Base-by-base conservation (phyloP, 2,888 invertebrate genomes). In the Ophion ellenae region DNA sequence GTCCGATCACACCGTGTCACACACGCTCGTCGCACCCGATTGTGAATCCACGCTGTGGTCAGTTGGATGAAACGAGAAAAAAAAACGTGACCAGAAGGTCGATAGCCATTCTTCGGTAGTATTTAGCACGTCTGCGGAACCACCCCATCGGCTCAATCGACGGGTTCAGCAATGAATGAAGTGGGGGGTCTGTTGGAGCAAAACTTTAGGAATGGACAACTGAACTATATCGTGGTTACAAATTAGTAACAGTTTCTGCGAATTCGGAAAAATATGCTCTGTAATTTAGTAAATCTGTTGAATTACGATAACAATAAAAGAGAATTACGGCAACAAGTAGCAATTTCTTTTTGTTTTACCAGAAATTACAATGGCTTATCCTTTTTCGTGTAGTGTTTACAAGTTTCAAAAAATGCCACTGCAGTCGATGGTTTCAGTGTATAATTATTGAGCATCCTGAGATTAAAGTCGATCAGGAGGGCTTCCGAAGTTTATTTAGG, bases 71-170 rank as follows among this genome's bases (percentile, higher is more conserved):
- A 78, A 69, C 73, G 69, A 45, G 17, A 69, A 63, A 74, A 71
- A 77, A 47, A 69, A 0, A 45, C 14, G 24, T 45, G 24, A 67
- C 59, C 74, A 11, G 57, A 32, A 69, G 77, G 40, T 69, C 6
- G 59, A 61, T 61, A 59, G 28, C 7, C 90, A 92, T 92, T 91
- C 90, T 90, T 89, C 87, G 45, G 90, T 90, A 90, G 92, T 92
- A 92, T 92, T 90, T 87, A 91, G 90, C 91, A 90, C 89, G 91
- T 89, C 91, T 45, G 57, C 53, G 79, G 79, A 79, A 59, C 83
- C 82, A 77, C 69, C 45, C 76, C 61, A 32, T 77, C 78, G 75
- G 83, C 75, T 11, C 17, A 10, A n/a, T 73, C 61, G 11, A 32
- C 17, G 32, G 59, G 5, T 20, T 47, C 17, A 17, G 20, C 71